phyloP scores from a whole-genome alignment of 2,888 invertebrate species.

The Corythucha ciliata region DNA sequence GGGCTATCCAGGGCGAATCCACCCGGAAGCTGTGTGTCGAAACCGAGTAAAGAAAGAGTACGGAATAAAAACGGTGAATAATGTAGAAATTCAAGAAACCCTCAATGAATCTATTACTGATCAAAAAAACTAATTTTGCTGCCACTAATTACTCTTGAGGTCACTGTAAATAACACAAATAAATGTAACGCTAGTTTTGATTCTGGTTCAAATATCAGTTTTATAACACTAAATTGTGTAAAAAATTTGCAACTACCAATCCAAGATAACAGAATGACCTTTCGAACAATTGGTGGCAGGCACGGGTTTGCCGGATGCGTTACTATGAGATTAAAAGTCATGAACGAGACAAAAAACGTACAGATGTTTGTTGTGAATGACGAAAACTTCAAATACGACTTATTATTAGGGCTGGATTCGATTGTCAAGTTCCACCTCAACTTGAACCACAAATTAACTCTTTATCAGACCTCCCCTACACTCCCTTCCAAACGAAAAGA shows the following conservation, averaged over 20 bases:
- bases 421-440: no score
- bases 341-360: background rate
- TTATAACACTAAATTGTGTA: background rate
- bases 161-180: no score
- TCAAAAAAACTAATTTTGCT: conserved; percentile 1
- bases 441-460: no score
- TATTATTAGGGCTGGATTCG: conserved; percentile 5
- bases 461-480: no score
- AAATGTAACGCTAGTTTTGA: background rate
- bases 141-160: background rate
- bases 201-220: background rate
- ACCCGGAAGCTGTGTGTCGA: background rate
- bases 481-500: no score
- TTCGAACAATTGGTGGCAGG: conserved; percentile 5
- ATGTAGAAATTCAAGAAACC: conserved; percentile 3
- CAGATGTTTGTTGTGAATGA: conserved; percentile 9
- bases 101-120: background rate
- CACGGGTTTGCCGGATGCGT: background rate
- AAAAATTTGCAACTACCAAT: background rate
- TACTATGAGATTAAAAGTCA: no score
- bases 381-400: conserved; percentile 5
- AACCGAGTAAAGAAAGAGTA: background rate
- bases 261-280: background rate
- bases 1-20: background rate
- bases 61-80: conserved; percentile 1